A percentile compares a stretch with the other conserved stretches of the same genome.
Evolutionary conservation across 1,140 invertebrate species (phyloP).

Genomic region (Drosophila varians): DNA sequence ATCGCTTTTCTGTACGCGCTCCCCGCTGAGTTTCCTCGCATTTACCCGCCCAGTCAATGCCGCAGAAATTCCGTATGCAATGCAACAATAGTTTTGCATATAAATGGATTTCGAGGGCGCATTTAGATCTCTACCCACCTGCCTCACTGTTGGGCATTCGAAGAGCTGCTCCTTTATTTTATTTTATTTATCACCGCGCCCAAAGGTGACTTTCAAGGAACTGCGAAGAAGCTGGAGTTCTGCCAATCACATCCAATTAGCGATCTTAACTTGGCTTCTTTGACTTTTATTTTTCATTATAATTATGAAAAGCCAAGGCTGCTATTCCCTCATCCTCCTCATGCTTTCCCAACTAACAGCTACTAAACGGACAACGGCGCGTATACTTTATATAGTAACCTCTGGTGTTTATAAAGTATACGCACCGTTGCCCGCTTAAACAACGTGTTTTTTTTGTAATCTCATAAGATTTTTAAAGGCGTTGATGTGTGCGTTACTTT

Average conservation of each 20-base stretch:
- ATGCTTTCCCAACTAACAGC: no score
- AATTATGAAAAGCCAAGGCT: conserved; percentile 62
- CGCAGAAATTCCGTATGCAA: conserved; percentile 76
- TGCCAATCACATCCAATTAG: conserved; percentile 48
- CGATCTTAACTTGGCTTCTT: conserved; percentile 21
- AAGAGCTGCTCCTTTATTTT: conserved; percentile 54
- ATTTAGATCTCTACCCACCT: conserved; percentile 72
- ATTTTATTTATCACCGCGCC: conserved; percentile 55
- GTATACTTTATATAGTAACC: conserved; percentile 54
- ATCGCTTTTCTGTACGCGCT: conserved; percentile 58
- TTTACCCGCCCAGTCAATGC: conserved; percentile 20
- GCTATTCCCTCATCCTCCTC: no score
- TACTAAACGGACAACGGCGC: conserved; percentile 26
- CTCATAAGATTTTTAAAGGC: no score
- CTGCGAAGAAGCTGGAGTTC: conserved; percentile 27
- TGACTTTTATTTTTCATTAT: conserved; percentile 51
- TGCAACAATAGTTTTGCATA: conserved; percentile 83
- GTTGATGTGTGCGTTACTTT: no score
- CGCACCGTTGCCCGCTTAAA: no score
- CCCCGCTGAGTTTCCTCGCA: conserved; percentile 10
- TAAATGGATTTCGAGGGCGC: conserved; percentile 81
- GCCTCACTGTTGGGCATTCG: conserved; percentile 19
- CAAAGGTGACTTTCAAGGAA: conserved; percentile 21
- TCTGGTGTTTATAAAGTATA: no score
- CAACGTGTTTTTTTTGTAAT: background rate